Evolutionary conservation across 2,888 invertebrate species (phyloP).

Genomic region (Serrognathus titanus): DNA sequence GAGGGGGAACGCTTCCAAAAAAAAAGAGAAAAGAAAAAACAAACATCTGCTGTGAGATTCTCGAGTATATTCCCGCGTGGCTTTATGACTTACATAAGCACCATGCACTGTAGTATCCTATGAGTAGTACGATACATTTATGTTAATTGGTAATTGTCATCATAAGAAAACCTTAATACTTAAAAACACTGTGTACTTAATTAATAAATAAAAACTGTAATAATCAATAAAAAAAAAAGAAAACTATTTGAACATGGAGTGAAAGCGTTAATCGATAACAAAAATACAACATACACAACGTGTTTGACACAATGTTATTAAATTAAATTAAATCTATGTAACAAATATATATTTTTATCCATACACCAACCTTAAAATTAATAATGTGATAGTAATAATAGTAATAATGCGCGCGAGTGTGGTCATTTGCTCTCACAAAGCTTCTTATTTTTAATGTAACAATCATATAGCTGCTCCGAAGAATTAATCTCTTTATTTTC

Average conservation of each 20-base stretch:
- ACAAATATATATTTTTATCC: slow-evolving; percentile 31
- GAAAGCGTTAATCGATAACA: slow-evolving; percentile 1
- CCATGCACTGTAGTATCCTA: too few species aligned
- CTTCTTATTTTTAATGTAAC: too few species aligned
- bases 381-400: slow-evolving; percentile 6
- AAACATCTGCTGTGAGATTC: too few species aligned
- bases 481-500: too few species aligned
- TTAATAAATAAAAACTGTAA: slow-evolving; percentile 7
- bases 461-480: too few species aligned
- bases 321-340: slow-evolving; percentile 14
- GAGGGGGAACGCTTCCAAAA: too few species aligned
- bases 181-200: slow-evolving; percentile 13
- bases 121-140: slow-evolving; percentile 2
- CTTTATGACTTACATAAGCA: too few species aligned
- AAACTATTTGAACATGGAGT: slow-evolving; percentile 1
- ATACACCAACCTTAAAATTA: slow-evolving; percentile 34
- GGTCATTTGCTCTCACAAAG: too few species aligned
- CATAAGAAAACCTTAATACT: slow-evolving; percentile 14
- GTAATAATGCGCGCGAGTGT: too few species aligned
- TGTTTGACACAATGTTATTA: slow-evolving; percentile 11
- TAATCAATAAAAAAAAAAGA: slow-evolving; percentile 1
- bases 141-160: too few species aligned
- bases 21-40: too few species aligned
- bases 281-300: slow-evolving; percentile 9
- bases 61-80: too few species aligned